phyloP scores from a whole-genome alignment of 1,140 invertebrate genomes.

The Drosophila lacteicornis region DNA sequence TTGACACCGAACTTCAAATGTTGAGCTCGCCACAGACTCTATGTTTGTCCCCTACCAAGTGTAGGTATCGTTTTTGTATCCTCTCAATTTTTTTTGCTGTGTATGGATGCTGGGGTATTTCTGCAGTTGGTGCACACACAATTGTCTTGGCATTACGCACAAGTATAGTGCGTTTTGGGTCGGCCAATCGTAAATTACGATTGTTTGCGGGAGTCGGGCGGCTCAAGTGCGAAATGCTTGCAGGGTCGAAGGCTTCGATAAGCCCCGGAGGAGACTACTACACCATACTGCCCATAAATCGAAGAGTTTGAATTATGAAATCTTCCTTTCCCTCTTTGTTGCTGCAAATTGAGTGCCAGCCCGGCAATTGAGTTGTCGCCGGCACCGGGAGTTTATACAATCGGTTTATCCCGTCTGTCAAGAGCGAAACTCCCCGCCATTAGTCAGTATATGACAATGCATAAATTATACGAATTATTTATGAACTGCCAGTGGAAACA shows the following conservation, averaged over 20 bases:
- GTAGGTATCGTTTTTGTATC: background rate
- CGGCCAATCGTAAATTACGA: conserved; percentile 62
- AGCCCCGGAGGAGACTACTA: conserved; percentile 10
- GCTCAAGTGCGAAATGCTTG: conserved; percentile 57
- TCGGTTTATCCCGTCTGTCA: conserved; percentile 61
- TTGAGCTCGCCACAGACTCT: no score
- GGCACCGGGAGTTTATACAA: conserved; percentile 30
- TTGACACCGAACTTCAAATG: no score
- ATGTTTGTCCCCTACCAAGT: no score
- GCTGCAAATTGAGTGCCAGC: conserved; percentile 47
- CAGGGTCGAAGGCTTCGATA: conserved; percentile 24
- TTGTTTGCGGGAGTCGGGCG: conserved; percentile 22
- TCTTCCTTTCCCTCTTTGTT: conserved; percentile 7
- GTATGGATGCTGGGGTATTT: background rate
- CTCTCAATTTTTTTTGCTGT: background rate
- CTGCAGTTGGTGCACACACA: conserved; percentile 45
- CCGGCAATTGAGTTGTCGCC: conserved; percentile 37
- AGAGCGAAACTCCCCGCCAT: conserved; percentile 38
- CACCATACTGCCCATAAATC: conserved; percentile 50
- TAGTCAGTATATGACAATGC: conserved; percentile 68
- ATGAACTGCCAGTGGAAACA: conserved; percentile 39
- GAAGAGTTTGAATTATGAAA: conserved; percentile 68
- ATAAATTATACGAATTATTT: conserved; percentile 70
- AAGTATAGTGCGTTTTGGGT: conserved; percentile 38
- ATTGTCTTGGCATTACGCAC: conserved; percentile 64